A percentile compares a stretch with the other conserved stretches of the same genome.
phyloP scores from a whole-genome alignment of 2,797 vertebrate genomes.

The Coreius guichenoti region DNA sequence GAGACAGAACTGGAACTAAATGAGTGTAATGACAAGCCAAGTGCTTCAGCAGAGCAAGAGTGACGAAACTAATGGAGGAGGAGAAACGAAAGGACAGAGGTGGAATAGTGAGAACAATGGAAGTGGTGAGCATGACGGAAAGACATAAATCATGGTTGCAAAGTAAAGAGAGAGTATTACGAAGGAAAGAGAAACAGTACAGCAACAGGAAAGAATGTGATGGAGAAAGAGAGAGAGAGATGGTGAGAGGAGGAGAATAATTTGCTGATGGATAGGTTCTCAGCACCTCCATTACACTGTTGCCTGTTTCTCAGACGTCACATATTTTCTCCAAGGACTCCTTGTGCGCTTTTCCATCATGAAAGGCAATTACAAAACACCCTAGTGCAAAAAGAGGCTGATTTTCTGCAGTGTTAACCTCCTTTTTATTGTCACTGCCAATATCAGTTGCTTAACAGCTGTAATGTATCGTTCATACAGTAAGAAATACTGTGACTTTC shows the following conservation, averaged over 20 bases:
- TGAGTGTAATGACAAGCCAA: conserved; percentile 21
- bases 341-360: conserved; percentile 11
- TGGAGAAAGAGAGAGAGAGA: neutral
- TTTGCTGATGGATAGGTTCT: conserved; percentile 25
- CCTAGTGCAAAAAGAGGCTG: conserved; percentile 23
- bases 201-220: conserved; percentile 17
- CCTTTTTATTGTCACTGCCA: neutral
- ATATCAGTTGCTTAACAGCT: conserved; percentile 1
- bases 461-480: neutral
- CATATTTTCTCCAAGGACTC: conserved; percentile 35
- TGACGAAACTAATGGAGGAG: conserved; percentile 25
- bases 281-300: conserved; percentile 25
- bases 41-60: conserved; percentile 11
- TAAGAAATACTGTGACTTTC: neutral
- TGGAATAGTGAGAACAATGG: neutral
- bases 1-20: conserved; percentile 42
- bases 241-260: conserved; percentile 21
- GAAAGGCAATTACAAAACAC: conserved; percentile 46
- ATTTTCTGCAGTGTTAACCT: conserved; percentile 36
- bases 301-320: conserved; percentile 36
- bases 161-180: conserved; percentile 4
- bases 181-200: neutral
- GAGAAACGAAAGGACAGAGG: conserved; percentile 25
- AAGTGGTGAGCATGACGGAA: neutral
- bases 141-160: conserved; percentile 33